Base-by-base conservation (phyloP, 2,888 invertebrate species). In the Cloeon dipterum region DNA sequence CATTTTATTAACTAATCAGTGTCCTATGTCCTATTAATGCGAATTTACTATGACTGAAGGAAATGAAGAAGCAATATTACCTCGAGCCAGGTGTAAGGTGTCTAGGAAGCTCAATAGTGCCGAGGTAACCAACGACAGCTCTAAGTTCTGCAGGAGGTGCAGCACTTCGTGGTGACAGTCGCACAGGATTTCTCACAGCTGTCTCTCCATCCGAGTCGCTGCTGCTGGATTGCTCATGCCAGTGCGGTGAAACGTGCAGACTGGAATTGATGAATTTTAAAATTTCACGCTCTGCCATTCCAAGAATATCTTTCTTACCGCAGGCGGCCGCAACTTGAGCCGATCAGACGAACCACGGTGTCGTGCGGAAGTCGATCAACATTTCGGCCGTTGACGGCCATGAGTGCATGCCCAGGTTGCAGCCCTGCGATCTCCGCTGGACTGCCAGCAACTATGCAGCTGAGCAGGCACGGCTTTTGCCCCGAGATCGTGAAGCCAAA, bases 401-500 rank as follows among this genome's bases (percentile, higher is more conserved):
- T 70, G 39, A 94, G 62, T 47, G 86, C 88, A 51, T 94, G 91
- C 0, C 93, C 93, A 23, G 89, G 82, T 19, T 86, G 68, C 16
- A 94, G 60, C 1, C 91, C 91, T 20, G 86, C 86, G 42, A 72
- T 66, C 50, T 89, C 89, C 0, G 93, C 93, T 3, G 91, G 89
- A 41, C 82, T 83, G 46, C 79, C 79, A 34, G 70, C 64, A 2
- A 89, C 89, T 47, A 94, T 91, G 49, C 86, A 89, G 36, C 89
- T 88, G 40, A 94, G 66, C 43, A 91, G 82, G 54, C 93, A 94
- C 1, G 94, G 93, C 51, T 88, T 78, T 55, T 94, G 91, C 3
- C 93, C 93, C 2, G 91, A 89, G 51, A 94, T 91, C 17, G 93
- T 94, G 53, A 94, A 94, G n/a, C 94, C 93, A 54, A 88, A 94